These are phyloP conservation scores for Phoxinus phoxinus DNA, from an alignment of 2,113 vertebrate species.

Conservation along the genomic window DNA sequence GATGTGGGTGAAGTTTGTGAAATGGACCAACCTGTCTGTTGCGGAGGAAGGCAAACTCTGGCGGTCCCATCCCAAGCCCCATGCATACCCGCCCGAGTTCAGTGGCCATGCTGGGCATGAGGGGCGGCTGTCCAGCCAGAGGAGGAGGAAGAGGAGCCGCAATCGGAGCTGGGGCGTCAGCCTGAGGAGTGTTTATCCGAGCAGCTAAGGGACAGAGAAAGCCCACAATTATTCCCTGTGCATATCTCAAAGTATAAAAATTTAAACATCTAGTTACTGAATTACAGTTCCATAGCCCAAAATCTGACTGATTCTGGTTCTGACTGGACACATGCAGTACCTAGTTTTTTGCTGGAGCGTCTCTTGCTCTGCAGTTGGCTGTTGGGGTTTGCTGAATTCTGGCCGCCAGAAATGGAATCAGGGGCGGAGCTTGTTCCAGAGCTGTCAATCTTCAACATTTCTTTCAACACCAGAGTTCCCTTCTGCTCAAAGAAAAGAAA, in stretches of 20 bases:
- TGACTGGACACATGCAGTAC: conserved; percentile 67
- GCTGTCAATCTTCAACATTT: conserved; percentile 96
- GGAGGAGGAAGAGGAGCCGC: conserved; percentile 65
- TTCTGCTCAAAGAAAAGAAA: conserved; percentile 76
- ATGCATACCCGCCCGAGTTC: conserved; percentile 87
- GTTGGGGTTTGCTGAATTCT: conserved; percentile 67
- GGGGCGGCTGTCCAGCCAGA: conserved; percentile 65
- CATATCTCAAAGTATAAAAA: not conserved
- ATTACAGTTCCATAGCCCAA: not conserved
- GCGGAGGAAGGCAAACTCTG: conserved; percentile 88
- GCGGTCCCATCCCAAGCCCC: conserved; percentile 87
- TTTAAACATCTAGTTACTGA: not conserved
- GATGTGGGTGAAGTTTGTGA: not conserved
- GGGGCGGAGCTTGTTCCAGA: conserved; percentile 72
- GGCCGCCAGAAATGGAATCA: conserved; percentile 59
- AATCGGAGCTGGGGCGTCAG: conserved; percentile 58
- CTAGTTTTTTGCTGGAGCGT: conserved; percentile 85
- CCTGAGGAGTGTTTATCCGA: conserved; percentile 78
- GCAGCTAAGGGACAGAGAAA: conserved; percentile 75
- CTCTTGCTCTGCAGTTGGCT: conserved; percentile 77
- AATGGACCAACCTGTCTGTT: conserved; percentile 85
- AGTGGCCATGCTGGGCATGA: conserved; percentile 79
- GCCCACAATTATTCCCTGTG: not conserved
- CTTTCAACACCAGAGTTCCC: conserved; percentile 94
- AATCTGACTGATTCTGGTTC: not conserved